Base-by-base conservation (phyloP, 2,113 vertebrate species). In the Chlorodrepanis virens region DNA sequence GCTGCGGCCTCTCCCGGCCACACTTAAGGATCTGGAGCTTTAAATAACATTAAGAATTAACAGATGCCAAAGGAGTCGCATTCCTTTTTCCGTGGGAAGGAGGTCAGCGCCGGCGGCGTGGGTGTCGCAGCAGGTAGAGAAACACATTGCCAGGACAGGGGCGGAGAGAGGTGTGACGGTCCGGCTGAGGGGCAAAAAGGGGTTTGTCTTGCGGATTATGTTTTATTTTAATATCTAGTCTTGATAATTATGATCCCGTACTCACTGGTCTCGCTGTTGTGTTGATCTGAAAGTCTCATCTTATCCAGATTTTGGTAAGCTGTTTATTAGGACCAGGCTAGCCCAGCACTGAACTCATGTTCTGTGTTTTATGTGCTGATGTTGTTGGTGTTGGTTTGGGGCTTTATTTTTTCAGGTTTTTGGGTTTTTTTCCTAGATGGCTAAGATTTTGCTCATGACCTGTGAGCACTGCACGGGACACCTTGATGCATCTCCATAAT, bases 231-330 rank as follows among this genome's bases (percentile, higher is more conserved):
- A 31, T 42, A 28, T 42, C 27, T 45, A 20, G 20, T 6, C 15
- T 49, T 40, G 28, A 4, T 47, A 45, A n/a, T 14, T 42, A 2
- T 52, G 61, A 65, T 69, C 61, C 31, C 0, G 0, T 29, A 12
- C 25, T 50, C 61, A 2, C 61, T 72, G 69, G 35, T 42, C 29
- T 64, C 53, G 6, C 29, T 74, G 33, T 61, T 82, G 8, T 0
- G 14, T 21, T 50, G 37, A 80, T 74, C 29, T 29, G 82, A 61
- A 87, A 61, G 59, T 40, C 42, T 76, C 1, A 1, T 76, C 1
- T 87, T 82, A 80, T 12, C 70, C 91, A 45, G 84, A 89, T 90
- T 91, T 87, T 5, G 1, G 7, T 93, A 91, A 95, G 35, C 50
- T 37, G 63, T 65, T 69, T 39, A 24, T 49, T 53, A 63, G 37